phyloP scores from a whole-genome alignment of 2,797 vertebrate genomes.

The Sebastes iracundus region DNA sequence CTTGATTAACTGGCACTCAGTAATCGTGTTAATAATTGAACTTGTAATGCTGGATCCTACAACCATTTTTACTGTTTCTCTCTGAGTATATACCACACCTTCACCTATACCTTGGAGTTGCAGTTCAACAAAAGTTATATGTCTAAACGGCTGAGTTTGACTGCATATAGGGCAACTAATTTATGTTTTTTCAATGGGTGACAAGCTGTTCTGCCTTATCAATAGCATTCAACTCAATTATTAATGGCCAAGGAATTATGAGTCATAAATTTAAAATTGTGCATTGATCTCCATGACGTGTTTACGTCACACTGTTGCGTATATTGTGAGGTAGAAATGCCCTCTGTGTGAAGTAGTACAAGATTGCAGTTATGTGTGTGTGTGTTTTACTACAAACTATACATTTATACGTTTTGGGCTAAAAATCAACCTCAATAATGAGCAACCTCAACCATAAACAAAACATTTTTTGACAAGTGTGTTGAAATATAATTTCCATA shows the following conservation, averaged over 20 bases:
- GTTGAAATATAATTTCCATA: not conserved
- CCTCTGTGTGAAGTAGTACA: not conserved
- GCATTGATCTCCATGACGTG: constrained; percentile 22
- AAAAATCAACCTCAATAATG: not conserved
- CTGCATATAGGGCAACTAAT: not conserved
- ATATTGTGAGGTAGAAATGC: not conserved
- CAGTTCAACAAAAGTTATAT: not conserved
- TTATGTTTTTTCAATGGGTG: constrained; percentile 14
- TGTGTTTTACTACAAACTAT: not conserved
- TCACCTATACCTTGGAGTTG: not conserved
- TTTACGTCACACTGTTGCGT: not conserved
- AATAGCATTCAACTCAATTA: constrained; percentile 21
- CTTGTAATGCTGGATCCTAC: not conserved
- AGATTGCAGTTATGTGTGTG: too few relatives aligned
- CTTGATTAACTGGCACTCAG: not conserved
- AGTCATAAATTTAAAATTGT: constrained; percentile 9
- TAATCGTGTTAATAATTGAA: not conserved
- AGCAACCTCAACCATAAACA: not conserved
- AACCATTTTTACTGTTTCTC: not conserved
- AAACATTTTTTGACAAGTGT: not conserved
- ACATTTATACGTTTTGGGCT: not conserved
- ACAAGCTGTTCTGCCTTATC: constrained; percentile 12
- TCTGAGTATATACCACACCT: not conserved
- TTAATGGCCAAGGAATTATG: not conserved
- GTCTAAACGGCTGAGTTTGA: not conserved